Evolutionary conservation across 1,140 invertebrate species (phyloP), one percentile per base, ranked within the genome.

Genomic region (Drosophila nannoptera): DNA sequence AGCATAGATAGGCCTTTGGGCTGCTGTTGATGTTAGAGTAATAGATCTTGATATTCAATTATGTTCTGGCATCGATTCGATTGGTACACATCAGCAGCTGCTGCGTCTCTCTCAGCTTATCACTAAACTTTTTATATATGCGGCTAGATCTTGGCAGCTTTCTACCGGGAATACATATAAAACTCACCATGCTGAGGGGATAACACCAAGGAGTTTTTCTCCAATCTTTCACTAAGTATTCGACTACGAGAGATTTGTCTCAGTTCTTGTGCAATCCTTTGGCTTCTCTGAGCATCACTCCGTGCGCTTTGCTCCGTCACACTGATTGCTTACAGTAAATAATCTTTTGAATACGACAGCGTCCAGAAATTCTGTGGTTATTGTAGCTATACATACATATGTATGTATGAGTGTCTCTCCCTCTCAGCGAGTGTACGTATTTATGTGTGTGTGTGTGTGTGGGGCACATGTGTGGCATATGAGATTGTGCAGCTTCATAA

Each of bases 401-500:
- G 7, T 43, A n/a, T 40, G 3, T 16, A n/a, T 7, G n/a, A 22
- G 7, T 14, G 9, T 43, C 40, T 42, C 40, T 42, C 40, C 2
- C 40, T 14, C 12, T 43, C 6, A 22, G 22, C 22, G 22, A 22
- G 22, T 22, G 3, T 22, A 22, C 22, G 3, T 12, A 29, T 50
- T 12, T 32, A 22, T 53, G 38, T 48, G 31, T 64, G 50, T 49
- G 7, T 43, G 60, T 58, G 40, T 35, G 55, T 65, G 16, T 53
- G 38, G 62, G 62, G 63, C 84, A 83, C 80, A 84, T 84, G 69
- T 83, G 80, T 62, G 69, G 81, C 73, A 84, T 63, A 80, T 70
- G 73, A 76, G 76, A 84, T 72, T 73, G 77, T 64, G 40, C 59
- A 35, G 63, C 58, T 58, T 69, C 54, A 68, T 40, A 48, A 55